These are phyloP conservation scores for Aleiodes sp. DNA, from an alignment of 1,140 invertebrate species.

Conservation along the genomic window DNA sequence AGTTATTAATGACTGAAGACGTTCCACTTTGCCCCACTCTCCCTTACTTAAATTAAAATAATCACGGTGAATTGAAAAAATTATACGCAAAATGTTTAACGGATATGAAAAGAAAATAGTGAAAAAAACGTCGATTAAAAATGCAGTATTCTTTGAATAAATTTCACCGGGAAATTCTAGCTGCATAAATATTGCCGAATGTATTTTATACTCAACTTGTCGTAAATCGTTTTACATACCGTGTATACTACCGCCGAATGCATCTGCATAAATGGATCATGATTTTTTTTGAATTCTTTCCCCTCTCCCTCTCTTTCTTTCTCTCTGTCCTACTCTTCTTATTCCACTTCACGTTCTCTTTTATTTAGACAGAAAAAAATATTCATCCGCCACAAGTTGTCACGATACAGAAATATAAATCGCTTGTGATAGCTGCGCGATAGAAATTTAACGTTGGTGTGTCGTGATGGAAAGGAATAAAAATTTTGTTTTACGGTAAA, in stretches of 20 bases:
- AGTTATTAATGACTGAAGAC: too few species aligned
- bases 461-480: background rate
- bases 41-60: too few species aligned
- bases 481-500: background rate
- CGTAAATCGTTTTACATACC: constrained; percentile 25
- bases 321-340: background rate
- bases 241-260: constrained; percentile 14
- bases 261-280: constrained; percentile 24
- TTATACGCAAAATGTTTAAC: too few species aligned
- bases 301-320: background rate
- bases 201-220: constrained; percentile 21
- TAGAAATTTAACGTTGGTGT: background rate
- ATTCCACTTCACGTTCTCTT: background rate
- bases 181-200: constrained; percentile 17
- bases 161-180: constrained; percentile 20
- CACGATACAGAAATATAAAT: background rate
- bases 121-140: constrained; percentile 15
- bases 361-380: background rate
- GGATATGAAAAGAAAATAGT: background rate
- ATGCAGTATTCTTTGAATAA: constrained; percentile 3
- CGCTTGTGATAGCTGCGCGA: background rate
- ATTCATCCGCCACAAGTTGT: background rate
- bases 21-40: too few species aligned
- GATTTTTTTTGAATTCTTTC: too few species aligned
- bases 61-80: too few species aligned